Percentiles rank a stretch among this genome's conserved stretches.
Evolutionary conservation across 1,140 invertebrate genomes (phyloP).

Genomic region (Vanessa tameamea): DNA sequence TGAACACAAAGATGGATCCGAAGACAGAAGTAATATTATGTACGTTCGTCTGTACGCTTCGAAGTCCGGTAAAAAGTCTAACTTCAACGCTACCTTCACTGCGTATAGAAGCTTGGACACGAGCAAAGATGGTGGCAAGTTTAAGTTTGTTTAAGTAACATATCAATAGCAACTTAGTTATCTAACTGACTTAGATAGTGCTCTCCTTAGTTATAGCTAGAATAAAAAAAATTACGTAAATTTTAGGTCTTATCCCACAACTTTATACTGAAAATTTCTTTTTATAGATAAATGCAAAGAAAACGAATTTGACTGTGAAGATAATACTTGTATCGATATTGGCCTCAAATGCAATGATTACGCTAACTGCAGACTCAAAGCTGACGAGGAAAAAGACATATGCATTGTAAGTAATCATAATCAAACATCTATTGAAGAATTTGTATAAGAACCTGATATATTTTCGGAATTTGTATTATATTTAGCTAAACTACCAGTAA

Average conservation of each 20-base stretch:
- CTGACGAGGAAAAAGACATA: constrained; percentile 86
- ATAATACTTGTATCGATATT: constrained; percentile 89
- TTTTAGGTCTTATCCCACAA: too few species aligned
- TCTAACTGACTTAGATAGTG: too few species aligned
- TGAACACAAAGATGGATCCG: constrained; percentile 33
- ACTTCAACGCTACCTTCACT: constrained; percentile 57
- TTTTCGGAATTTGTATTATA: too few species aligned
- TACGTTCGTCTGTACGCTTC: constrained; percentile 58
- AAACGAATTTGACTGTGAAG: constrained; percentile 88
- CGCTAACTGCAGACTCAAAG: constrained; percentile 90
- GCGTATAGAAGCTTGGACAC: constrained; percentile 59
- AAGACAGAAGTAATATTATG: constrained; percentile 59
- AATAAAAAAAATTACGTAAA: too few species aligned
- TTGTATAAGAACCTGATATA: too few species aligned
- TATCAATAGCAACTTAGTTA: too few species aligned
- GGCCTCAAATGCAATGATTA: constrained; percentile 87
- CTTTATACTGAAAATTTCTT: not conserved
- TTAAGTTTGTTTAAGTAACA: not conserved
- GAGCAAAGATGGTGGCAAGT: constrained; percentile 49
- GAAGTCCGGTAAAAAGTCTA: constrained; percentile 40
- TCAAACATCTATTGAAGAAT: too few species aligned
- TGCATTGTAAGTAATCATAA: constrained; percentile 83
- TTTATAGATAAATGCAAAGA: constrained; percentile 60
- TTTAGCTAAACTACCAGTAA: too few species aligned
- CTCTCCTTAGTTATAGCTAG: too few species aligned